phyloP scores from a whole-genome alignment of 2,888 invertebrate genomes.

The Troides helena region DNA sequence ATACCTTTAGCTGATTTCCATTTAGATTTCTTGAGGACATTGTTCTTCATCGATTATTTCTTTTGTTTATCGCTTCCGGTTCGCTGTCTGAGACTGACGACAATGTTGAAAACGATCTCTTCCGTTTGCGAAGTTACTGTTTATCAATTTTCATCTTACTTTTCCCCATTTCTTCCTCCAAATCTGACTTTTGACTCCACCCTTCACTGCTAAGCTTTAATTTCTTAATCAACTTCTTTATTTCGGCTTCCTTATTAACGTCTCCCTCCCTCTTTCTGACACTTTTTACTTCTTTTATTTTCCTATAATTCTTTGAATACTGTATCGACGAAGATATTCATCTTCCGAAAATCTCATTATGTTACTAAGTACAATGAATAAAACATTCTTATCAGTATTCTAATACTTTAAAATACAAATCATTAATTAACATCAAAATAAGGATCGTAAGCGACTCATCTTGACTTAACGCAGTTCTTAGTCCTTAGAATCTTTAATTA shows the following conservation, averaged over 20 bases:
- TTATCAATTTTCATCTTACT: conserved; percentile 51
- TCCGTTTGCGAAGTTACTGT: conserved; percentile 53
- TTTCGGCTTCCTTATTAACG: conserved; percentile 41
- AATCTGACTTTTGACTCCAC: conserved; percentile 72
- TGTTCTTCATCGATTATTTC: conserved; percentile 53
- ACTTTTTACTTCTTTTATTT: conserved; percentile 32
- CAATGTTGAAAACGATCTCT: conserved; percentile 46
- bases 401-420: no score
- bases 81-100: conserved; percentile 53
- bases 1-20: conserved; percentile 50
- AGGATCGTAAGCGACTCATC: conserved; percentile 11
- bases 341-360: no score
- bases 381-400: no score
- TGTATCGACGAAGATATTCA: no score
- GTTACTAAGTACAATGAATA: no score
- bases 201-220: conserved; percentile 61
- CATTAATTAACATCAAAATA: conserved; percentile 16
- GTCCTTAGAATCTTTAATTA: conserved; percentile 8
- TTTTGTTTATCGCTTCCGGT: conserved; percentile 47
- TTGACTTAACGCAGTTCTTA: conserved; percentile 10
- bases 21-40: conserved; percentile 57
- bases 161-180: conserved; percentile 56
- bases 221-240: conserved; percentile 55
- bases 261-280: conserved; percentile 37
- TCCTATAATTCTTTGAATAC: no score